Conservation (phyloP, 2,888 invertebrate species). For the Pterostichus madidus region DNA sequence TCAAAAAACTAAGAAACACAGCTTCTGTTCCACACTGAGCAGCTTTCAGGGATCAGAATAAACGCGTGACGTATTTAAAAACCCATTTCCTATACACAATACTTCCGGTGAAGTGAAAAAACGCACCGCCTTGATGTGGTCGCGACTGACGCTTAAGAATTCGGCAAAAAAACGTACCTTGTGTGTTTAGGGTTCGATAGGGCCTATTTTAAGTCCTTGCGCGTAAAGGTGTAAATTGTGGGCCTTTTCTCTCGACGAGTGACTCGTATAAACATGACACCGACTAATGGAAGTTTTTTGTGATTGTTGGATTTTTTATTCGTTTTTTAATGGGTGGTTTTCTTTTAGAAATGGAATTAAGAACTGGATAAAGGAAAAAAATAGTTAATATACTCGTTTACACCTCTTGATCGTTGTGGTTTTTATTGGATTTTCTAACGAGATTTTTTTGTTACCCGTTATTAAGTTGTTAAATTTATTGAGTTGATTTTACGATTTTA, state of each 20-base stretch:
- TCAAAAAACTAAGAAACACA: conserved; percentile 25
- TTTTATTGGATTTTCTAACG: conserved; percentile 47
- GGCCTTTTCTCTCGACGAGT: conserved; percentile 54
- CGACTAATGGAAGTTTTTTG: conserved; percentile 64
- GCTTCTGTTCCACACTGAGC: not conserved
- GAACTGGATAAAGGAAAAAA: conserved; percentile 30
- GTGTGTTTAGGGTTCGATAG: conserved; percentile 50
- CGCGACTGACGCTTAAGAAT: conserved; percentile 53
- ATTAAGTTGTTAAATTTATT: conserved; percentile 46
- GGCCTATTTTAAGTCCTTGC: conserved; percentile 58
- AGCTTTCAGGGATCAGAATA: conserved; percentile 29
- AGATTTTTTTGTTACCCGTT: conserved; percentile 26
- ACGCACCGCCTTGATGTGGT: conserved; percentile 63
- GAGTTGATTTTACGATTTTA: conserved; percentile 36
- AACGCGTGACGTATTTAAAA: conserved; percentile 67
- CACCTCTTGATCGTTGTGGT: conserved; percentile 17
- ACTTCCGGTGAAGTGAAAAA: conserved; percentile 68
- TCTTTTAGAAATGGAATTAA: conserved; percentile 17
- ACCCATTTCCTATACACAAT: conserved; percentile 69
- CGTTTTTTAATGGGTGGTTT: conserved; percentile 26
- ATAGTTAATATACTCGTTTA: conserved; percentile 34
- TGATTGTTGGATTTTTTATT: conserved; percentile 37
- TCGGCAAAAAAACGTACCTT: conserved; percentile 38
- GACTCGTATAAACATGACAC: conserved; percentile 64
- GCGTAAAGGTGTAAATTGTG: conserved; percentile 64